phyloP scores from a whole-genome alignment of 2,797 vertebrate species.

The Hyperoplus immaculatus region DNA sequence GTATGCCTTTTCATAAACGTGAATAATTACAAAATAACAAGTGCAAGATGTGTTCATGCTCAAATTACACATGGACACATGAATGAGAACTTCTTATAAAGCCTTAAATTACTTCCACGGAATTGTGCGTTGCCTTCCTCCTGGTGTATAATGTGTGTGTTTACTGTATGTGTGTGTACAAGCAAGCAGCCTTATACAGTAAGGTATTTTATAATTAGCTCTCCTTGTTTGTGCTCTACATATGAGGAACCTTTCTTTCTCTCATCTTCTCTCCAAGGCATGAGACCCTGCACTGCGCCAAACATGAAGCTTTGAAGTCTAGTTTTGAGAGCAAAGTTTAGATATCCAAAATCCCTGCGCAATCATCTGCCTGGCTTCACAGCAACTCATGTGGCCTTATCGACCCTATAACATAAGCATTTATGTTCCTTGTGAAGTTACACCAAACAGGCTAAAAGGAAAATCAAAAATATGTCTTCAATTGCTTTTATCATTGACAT shows the following conservation, averaged over 20 bases:
- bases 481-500: constrained; percentile 30
- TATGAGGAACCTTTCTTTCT: constrained; percentile 23
- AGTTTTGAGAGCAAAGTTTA: constrained; percentile 19
- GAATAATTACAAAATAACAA: constrained; percentile 5
- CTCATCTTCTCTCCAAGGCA: constrained; percentile 24
- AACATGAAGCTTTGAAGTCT: constrained; percentile 51
- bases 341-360: constrained; percentile 13
- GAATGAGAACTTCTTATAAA: constrained; percentile 2
- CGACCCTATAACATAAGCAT: background rate
- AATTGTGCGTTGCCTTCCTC: constrained; percentile 25
- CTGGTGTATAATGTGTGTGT: constrained; percentile 10
- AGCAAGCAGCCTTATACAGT: constrained; percentile 11
- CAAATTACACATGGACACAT: background rate
- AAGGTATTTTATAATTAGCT: constrained; percentile 50
- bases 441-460: constrained; percentile 5
- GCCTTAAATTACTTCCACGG: constrained; percentile 17
- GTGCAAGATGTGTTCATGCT: background rate
- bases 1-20: background rate
- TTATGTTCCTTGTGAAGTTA: constrained; percentile 29
- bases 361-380: background rate
- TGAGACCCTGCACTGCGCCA: background rate
- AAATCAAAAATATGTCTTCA: constrained; percentile 17
- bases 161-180: constrained; percentile 12
- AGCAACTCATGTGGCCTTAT: constrained; percentile 7
- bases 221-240: constrained; percentile 30